These are phyloP conservation scores for honey bee (Apis mellifera) DNA, from an alignment of 1,140 invertebrate species.

Conservation along the genomic window Amel_HAv3.1 CM009935.2:3503501-3504000, in stretches of 20 bases:
- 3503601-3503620: conserved; percentile 66
- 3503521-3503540: conserved; percentile 77
- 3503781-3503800: conserved; percentile 26
- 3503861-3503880: background rate
- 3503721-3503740: conserved; percentile 42
- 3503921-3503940: background rate
- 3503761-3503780: background rate
- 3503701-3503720: conserved; percentile 55
- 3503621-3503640: conserved; percentile 45
- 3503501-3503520: conserved; percentile 71
- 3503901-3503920: background rate
- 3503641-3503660: conserved; percentile 5
- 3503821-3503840: background rate
- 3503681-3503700: conserved; percentile 19
- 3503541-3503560: conserved; percentile 76
- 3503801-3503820: background rate
- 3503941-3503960: background rate
- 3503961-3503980: conserved; percentile 35
- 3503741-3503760: conserved; percentile 33
- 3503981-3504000: conserved; percentile 42
- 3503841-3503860: background rate
- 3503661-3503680: background rate
- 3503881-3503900: background rate
- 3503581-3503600: conserved; percentile 75
- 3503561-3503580: conserved; percentile 80